Evolutionary conservation across 2,888 invertebrate species (phyloP), one percentile per base, ranked within the genome.

Genomic region (Mesoligia furuncula): DNA sequence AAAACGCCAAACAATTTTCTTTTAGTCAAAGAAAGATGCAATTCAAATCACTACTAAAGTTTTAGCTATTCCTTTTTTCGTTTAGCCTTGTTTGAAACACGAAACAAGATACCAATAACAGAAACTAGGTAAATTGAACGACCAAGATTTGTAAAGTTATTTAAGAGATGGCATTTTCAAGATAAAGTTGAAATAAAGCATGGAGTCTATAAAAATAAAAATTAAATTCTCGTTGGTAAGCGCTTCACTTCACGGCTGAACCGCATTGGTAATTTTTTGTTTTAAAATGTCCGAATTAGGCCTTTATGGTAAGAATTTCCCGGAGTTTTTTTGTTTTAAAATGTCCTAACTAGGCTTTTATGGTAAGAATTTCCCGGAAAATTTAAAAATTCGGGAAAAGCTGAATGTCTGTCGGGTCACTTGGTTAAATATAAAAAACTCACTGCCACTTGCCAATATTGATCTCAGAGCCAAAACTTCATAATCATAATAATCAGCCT

Each of bases 21-120:
- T 57, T 51, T 51, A 51, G 24, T 61, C 64, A 84, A 75, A 84
- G 69, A 74, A 83, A 71, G 65, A 74, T 73, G 39, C 70, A 70
- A 84, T 80, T 84, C 57, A 73, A 75, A 79, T 79, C 11, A 66
- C 70, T 62, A 36, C 39, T 15, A 39, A 76, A 70, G 39, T 76
- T 61, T 61, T n/a, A 66, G 64, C 9, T 13, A 54, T 81, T 57
- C 7, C 31, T 66, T 82, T 51, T 69, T 76, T 48, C 45, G 7
- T 39, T 4, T n/a, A 42, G 7, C 48, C 20, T 70, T 81, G 20
- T 75, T 81, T 75, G 54, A 48, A 61, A 70, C 20, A 68, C 70
- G 54, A 48, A 61, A 70, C 20, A 68, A 36, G 45, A 76, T 27
- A 31, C 24, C 51, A 24, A 45, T 51, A n/a, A 57, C 13, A 27